A percentile compares a stretch with the other conserved stretches of the same genome.
Conservation (phyloP, 2,113 vertebrate genomes). For the Coptodon bakossiorum region DNA sequence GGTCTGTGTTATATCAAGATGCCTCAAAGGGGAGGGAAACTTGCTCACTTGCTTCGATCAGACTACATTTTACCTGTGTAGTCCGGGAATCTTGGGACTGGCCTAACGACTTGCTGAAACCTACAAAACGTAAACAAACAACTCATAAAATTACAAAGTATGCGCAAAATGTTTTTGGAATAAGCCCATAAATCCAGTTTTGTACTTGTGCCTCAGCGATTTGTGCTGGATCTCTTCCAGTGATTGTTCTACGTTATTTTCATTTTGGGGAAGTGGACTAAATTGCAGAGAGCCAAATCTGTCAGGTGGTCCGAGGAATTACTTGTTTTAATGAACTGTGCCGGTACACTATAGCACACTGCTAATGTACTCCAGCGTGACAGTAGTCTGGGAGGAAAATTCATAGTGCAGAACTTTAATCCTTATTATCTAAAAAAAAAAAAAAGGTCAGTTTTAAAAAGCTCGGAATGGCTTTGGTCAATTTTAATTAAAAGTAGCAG, state of each 20-base stretch:
- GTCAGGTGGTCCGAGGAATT: not conserved
- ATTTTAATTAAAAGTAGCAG: not conserved
- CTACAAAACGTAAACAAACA: not conserved
- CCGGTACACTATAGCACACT: not conserved
- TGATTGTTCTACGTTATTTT: not conserved
- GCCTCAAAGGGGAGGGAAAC: not conserved
- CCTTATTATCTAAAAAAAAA: not conserved
- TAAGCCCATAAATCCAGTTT: not conserved
- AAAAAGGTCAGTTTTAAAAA: not conserved
- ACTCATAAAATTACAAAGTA: not conserved
- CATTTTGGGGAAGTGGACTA: not conserved
- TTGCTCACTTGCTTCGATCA: not conserved
- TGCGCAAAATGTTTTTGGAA: not conserved
- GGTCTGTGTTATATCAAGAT: not conserved
- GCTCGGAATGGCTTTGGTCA: not conserved
- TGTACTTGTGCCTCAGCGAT: not conserved
- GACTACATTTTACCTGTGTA: not conserved
- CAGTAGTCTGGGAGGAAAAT: not conserved
- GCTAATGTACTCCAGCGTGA: not conserved
- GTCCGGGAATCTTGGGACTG: not conserved
- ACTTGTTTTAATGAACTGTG: not conserved
- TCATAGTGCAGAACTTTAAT: not conserved
- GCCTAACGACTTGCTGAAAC: not conserved
- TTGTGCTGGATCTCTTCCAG: not conserved
- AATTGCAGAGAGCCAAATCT: not conserved